These are phyloP conservation scores for Planiliza haematocheilus DNA, from an alignment of 2,113 vertebrate species.

Conservation along the genomic window DNA sequence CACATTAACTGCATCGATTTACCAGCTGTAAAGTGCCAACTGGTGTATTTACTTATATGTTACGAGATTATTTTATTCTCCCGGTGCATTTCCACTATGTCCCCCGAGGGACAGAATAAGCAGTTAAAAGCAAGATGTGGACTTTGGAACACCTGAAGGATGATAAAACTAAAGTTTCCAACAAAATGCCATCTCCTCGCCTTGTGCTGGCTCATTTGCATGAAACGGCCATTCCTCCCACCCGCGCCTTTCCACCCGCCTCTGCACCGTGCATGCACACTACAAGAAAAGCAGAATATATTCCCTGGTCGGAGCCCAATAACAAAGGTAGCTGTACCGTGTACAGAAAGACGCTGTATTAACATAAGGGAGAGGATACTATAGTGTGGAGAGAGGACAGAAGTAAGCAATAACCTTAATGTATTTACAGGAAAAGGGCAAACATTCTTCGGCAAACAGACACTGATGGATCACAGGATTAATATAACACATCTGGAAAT, in stretches of 20 bases:
- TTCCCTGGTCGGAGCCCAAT: neutral
- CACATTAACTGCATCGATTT: no score
- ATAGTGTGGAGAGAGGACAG: neutral
- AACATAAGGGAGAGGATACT: no score
- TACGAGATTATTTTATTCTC: neutral
- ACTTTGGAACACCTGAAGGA: neutral
- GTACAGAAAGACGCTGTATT: neutral
- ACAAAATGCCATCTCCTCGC: neutral
- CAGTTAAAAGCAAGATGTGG: no score
- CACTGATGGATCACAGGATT: neutral
- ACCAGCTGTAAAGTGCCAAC: no score
- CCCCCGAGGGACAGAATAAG: no score
- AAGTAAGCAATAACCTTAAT: neutral
- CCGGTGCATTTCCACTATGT: neutral
- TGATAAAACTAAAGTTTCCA: neutral
- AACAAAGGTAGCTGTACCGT: neutral
- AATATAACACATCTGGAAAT: conserved; percentile 23
- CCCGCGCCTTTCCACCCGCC: neutral
- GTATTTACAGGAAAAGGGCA: neutral
- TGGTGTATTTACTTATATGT: neutral
- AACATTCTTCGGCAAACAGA: conserved; percentile 6
- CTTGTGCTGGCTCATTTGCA: neutral
- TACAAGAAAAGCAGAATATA: neutral
- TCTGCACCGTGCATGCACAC: neutral
- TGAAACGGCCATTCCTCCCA: neutral